Conservation (phyloP, 2,113 vertebrate genomes). For the Petaurus breviceps region DNA sequence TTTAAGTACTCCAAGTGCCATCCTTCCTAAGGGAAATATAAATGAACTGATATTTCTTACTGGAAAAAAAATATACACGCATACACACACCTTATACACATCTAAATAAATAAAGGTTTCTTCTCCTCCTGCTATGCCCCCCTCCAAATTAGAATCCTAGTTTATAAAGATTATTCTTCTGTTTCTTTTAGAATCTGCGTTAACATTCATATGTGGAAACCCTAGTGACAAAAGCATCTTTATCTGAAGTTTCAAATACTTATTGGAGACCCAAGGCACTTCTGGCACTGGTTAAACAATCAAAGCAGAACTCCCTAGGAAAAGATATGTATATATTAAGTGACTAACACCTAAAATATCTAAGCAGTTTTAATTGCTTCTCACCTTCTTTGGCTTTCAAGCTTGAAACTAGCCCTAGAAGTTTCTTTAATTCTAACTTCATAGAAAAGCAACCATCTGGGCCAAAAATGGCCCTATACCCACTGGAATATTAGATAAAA, state of each 20-base stretch:
- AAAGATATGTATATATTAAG: neutral
- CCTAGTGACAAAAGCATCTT: neutral
- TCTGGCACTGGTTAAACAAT: neutral
- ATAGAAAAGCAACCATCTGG: too few relatives aligned
- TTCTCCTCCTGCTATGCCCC: neutral
- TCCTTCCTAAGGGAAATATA: neutral
- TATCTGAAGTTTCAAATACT: neutral
- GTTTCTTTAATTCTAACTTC: neutral
- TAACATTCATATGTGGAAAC: neutral
- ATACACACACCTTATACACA: neutral
- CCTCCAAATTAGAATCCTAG: neutral
- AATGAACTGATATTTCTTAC: neutral
- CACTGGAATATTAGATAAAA: neutral
- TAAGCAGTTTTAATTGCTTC: neutral
- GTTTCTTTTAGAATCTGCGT: neutral
- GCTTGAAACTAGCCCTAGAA: neutral
- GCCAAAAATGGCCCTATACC: neutral
- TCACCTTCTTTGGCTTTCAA: neutral
- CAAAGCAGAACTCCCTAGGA: neutral
- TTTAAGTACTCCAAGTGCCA: neutral
- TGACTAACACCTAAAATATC: neutral
- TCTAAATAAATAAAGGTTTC: neutral
- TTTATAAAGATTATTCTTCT: neutral
- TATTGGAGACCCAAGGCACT: neutral
- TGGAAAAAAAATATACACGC: neutral